A percentile compares a stretch with the other conserved stretches of the same genome.
These are phyloP conservation scores for Nannobrachium achirus DNA, from an alignment of 2,113 vertebrate genomes.

Conservation along the genomic window DNA sequence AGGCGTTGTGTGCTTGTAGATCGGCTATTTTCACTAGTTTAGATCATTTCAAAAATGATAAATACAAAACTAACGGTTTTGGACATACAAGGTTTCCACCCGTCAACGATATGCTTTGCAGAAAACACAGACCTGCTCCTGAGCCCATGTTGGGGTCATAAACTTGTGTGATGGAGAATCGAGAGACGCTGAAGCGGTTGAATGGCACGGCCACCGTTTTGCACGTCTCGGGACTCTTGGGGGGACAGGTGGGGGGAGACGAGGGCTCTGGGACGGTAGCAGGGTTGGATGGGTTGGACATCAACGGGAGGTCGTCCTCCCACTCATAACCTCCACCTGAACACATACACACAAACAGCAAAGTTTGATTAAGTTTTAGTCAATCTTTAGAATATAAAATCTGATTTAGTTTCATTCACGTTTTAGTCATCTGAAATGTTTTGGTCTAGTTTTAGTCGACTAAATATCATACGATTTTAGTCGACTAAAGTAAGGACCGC, in stretches of 20 bases:
- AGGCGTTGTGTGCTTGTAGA: too few relatives aligned
- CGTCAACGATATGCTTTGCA: not conserved
- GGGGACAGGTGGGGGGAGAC: slow-evolving; percentile 49
- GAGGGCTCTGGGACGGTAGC: slow-evolving; percentile 41
- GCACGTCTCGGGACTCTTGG: slow-evolving; percentile 57
- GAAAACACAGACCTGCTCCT: slow-evolving; percentile 79
- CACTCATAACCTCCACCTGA: slow-evolving; percentile 80
- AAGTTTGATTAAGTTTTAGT: too few relatives aligned
- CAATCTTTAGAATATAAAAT: too few relatives aligned
- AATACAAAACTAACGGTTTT: too few relatives aligned
- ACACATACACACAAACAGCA: slow-evolving; percentile 1
- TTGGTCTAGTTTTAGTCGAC: too few relatives aligned
- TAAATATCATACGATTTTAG: too few relatives aligned
- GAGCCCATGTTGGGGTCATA: slow-evolving; percentile 83
- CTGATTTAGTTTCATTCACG: too few relatives aligned
- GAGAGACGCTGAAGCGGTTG: slow-evolving; percentile 88
- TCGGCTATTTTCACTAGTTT: too few relatives aligned
- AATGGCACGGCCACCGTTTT: slow-evolving; percentile 69
- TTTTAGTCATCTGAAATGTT: too few relatives aligned
- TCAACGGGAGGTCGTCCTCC: slow-evolving; percentile 76
- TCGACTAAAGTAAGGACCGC: too few relatives aligned
- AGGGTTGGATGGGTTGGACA: slow-evolving; percentile 55
- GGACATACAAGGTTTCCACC: too few relatives aligned
- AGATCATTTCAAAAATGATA: too few relatives aligned
- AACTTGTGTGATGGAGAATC: slow-evolving; percentile 96